A percentile compares a stretch with the other conserved stretches of the same genome.
phyloP scores from a whole-genome alignment of 2,797 vertebrate species.

The Diglossa cyanea region DNA sequence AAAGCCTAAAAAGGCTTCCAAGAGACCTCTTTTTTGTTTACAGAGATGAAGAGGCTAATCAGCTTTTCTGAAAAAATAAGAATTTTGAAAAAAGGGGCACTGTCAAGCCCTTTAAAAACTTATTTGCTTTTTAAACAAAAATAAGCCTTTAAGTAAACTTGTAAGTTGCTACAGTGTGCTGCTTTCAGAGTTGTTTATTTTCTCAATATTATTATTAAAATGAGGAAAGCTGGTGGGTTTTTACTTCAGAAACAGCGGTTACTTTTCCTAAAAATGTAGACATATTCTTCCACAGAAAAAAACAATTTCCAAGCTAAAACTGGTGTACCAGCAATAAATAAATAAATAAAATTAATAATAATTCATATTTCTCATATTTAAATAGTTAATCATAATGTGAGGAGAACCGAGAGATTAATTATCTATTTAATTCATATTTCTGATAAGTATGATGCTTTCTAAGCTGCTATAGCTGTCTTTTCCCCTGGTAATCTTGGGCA shows the following conservation, averaged over 20 bases:
- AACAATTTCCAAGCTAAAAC: not conserved
- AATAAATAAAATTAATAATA: not conserved
- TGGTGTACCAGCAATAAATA: not conserved
- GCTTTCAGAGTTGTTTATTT: not conserved
- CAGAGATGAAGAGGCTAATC: not conserved
- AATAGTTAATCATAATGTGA: not conserved
- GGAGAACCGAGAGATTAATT: not conserved
- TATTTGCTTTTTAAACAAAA: not conserved
- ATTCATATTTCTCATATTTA: not conserved
- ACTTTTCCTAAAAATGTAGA: not conserved
- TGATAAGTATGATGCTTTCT: not conserved
- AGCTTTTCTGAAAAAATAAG: not conserved
- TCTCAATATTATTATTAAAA: not conserved
- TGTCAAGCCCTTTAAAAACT: not conserved
- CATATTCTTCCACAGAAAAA: not conserved
- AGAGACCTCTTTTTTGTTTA: not conserved
- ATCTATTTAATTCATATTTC: not conserved
- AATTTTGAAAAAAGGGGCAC: not conserved
- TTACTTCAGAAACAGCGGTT: not conserved
- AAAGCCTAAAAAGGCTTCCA: not conserved
- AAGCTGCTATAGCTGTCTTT: not conserved
- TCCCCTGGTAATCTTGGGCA: not conserved
- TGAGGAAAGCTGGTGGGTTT: not conserved
- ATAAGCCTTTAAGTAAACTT: not conserved
- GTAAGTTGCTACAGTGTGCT: not conserved